Evolutionary conservation across 2,888 invertebrate species (phyloP).

Genomic region (Drosophila lutescens): DNA sequence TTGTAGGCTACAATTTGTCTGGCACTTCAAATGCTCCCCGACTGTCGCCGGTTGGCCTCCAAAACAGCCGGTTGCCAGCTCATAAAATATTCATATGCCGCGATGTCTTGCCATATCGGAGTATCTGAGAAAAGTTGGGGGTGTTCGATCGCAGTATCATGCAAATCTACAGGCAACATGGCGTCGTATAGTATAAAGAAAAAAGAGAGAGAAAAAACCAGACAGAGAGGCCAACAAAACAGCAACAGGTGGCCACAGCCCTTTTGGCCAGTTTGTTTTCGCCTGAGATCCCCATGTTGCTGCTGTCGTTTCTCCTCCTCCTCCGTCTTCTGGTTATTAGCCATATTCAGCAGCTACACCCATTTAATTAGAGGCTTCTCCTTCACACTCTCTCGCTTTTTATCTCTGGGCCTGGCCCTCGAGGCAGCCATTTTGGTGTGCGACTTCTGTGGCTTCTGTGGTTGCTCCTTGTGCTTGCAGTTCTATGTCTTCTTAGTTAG

Average conservation of each 20-base stretch:
- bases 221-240: constrained; percentile 15
- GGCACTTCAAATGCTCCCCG: constrained; percentile 48
- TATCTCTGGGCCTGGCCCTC: constrained; percentile 16
- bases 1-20: constrained; percentile 80
- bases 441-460: constrained; percentile 6
- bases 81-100: constrained; percentile 41
- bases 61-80: constrained; percentile 37
- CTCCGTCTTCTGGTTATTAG: constrained; percentile 59
- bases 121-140: constrained; percentile 23
- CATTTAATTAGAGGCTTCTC: constrained; percentile 68
- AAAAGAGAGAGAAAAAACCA: neutral
- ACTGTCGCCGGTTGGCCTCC: constrained; percentile 41
- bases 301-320: constrained; percentile 12
- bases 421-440: constrained; percentile 56
- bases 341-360: constrained; percentile 70
- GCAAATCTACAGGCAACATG: constrained; percentile 37
- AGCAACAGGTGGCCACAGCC: constrained; percentile 63
- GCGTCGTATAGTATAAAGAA: constrained; percentile 12
- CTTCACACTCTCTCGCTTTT: constrained; percentile 37
- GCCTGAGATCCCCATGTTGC: constrained; percentile 22
- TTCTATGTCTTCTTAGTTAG: neutral
- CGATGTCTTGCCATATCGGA: constrained; percentile 2
- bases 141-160: constrained; percentile 35
- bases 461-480: neutral
- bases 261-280: constrained; percentile 33